Percentiles rank a stretch among this genome's conserved stretches.
Conservation (phyloP, 2,113 vertebrate genomes). For the Hemichromis elongatus region DNA sequence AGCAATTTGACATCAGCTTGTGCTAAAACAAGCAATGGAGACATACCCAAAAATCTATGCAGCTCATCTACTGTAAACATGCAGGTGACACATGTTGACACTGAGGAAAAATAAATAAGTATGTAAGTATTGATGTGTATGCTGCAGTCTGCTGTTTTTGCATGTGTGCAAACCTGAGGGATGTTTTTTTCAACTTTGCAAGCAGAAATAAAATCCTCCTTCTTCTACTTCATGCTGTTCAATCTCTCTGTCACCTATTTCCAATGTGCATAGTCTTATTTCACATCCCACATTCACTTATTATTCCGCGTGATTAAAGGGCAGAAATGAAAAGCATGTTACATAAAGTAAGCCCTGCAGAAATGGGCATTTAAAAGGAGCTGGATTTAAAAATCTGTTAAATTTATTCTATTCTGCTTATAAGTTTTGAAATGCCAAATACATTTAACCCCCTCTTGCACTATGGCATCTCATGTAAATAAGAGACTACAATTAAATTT, state of each 20-base stretch:
- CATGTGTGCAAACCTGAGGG: neutral
- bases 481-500: conserved; percentile 21
- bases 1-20: neutral
- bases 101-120: neutral
- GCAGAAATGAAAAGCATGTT: neutral
- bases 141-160: neutral
- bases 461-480: neutral
- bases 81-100: neutral
- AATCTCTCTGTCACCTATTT: neutral
- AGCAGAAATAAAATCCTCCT: neutral
- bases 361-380: neutral
- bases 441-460: neutral
- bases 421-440: neutral
- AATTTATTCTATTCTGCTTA: neutral
- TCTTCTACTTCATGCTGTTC: neutral
- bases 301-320: neutral
- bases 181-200: neutral
- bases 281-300: neutral
- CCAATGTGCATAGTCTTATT: neutral
- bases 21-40: neutral
- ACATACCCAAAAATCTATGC: neutral
- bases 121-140: neutral
- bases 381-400: neutral
- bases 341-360: neutral
- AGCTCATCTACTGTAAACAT: neutral